Evolutionary conservation across 2,797 vertebrate genomes (phyloP).

Genomic region (Macropodus opercularis): DNA sequence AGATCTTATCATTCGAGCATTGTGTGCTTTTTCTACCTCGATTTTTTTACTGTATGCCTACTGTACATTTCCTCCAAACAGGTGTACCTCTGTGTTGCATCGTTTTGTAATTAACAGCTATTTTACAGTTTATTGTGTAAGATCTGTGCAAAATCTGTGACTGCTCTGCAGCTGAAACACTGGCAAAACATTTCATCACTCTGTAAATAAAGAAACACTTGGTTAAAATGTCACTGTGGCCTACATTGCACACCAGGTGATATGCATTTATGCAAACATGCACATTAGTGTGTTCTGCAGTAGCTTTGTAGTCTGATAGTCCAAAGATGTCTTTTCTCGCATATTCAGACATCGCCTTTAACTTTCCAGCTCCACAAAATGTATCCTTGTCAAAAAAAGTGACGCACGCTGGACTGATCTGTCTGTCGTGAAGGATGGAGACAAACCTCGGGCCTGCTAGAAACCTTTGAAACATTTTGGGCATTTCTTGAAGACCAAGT

Average conservation of each 20-base stretch:
- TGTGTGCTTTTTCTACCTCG: conserved; percentile 80
- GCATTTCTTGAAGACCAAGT: conserved; percentile 10
- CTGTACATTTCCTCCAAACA: conserved; percentile 56
- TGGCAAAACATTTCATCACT: conserved; percentile 55
- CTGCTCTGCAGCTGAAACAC: conserved; percentile 34
- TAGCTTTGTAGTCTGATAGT: conserved; percentile 1
- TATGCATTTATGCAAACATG: not conserved
- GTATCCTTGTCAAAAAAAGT: conserved; percentile 17
- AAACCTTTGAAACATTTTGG: conserved; percentile 36
- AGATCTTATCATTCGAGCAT: conserved; percentile 56
- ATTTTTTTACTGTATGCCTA: conserved; percentile 63
- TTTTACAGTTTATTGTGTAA: conserved; percentile 70
- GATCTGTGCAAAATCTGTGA: no score
- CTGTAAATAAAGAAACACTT: conserved; percentile 77
- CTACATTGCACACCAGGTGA: conserved; percentile 15
- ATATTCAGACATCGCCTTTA: conserved; percentile 10
- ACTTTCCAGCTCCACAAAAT: conserved; percentile 10
- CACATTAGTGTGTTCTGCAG: not conserved
- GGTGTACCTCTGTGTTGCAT: conserved; percentile 45
- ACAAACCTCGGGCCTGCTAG: conserved; percentile 18
- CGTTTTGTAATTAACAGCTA: conserved; percentile 59
- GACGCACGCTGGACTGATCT: conserved; percentile 14
- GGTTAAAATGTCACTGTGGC: conserved; percentile 41
- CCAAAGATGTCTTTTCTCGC: not conserved
- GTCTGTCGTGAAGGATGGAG: conserved; percentile 26